Percentiles rank a stretch among this genome's conserved stretches.
Evolutionary conservation across 2,113 vertebrate genomes (phyloP).

Genomic region (Formicarius rufipectus): DNA sequence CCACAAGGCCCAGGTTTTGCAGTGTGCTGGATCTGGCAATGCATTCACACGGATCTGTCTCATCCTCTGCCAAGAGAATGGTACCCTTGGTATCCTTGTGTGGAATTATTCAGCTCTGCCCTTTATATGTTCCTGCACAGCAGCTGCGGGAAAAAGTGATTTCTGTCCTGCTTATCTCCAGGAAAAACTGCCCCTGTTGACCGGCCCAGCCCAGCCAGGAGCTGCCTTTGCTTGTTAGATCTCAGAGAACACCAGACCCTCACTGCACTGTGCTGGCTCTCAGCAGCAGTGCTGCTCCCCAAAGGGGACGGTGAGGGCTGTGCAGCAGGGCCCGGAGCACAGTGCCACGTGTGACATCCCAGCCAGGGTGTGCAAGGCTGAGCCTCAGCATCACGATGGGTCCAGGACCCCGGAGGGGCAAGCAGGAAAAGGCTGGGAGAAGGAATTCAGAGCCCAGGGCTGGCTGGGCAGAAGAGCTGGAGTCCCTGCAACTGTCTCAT

Average conservation of each 20-base stretch:
- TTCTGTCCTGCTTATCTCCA: background rate
- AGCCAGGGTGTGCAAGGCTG: rapidly evolving
- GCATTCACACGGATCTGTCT: rapidly evolving
- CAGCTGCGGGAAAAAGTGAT: background rate
- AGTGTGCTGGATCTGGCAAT: rapidly evolving
- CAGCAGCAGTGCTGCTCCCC: background rate
- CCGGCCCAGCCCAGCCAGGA: background rate
- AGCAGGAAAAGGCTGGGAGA: background rate
- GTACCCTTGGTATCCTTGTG: background rate
- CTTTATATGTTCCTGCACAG: background rate
- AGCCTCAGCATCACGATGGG: background rate
- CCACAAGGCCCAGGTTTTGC: background rate
- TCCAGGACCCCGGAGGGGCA: background rate
- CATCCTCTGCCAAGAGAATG: rapidly evolving
- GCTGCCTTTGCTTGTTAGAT: background rate
- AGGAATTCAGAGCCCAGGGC: background rate
- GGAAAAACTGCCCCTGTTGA: background rate
- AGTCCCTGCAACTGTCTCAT: background rate
- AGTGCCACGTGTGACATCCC: background rate
- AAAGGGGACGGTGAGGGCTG: background rate
- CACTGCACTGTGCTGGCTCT: background rate
- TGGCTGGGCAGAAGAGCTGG: background rate
- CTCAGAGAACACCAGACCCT: background rate
- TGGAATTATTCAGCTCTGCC: background rate
- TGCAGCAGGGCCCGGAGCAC: background rate